Evolutionary conservation across 92 coral and sea anemone genomes (phyloP).

Genomic region (Zoanthus solanderi): DNA sequence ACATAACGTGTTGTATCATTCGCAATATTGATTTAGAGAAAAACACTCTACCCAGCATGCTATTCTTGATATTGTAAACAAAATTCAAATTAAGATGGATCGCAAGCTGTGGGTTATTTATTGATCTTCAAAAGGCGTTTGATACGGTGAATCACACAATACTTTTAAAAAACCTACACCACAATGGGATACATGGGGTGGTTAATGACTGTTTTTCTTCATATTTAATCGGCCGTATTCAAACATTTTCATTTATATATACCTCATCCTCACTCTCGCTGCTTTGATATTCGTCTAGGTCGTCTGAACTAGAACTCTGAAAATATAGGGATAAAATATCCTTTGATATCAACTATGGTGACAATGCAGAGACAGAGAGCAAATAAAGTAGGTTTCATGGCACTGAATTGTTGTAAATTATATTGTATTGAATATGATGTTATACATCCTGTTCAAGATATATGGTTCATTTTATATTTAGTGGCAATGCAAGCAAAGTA

Average conservation of each 20-base stretch:
- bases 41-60: background rate
- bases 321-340: background rate
- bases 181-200: background rate
- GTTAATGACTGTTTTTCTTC: too few species aligned
- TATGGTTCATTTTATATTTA: too few species aligned
- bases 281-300: constrained; percentile 11
- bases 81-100: background rate
- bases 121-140: too few species aligned
- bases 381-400: background rate
- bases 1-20: too few species aligned
- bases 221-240: background rate
- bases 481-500: too few species aligned
- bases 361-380: background rate
- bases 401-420: too few species aligned
- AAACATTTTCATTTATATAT: background rate
- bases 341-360: background rate
- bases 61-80: too few species aligned
- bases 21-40: too few species aligned
- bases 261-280: constrained; percentile 19
- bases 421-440: too few species aligned
- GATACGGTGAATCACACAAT: background rate
- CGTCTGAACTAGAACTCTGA: constrained; percentile 20
- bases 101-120: background rate
- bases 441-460: too few species aligned
- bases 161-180: background rate